Evolutionary conservation across 2,113 vertebrate species (phyloP), one percentile per base, ranked within the genome.

Genomic region (Micronycteris hirsuta): DNA sequence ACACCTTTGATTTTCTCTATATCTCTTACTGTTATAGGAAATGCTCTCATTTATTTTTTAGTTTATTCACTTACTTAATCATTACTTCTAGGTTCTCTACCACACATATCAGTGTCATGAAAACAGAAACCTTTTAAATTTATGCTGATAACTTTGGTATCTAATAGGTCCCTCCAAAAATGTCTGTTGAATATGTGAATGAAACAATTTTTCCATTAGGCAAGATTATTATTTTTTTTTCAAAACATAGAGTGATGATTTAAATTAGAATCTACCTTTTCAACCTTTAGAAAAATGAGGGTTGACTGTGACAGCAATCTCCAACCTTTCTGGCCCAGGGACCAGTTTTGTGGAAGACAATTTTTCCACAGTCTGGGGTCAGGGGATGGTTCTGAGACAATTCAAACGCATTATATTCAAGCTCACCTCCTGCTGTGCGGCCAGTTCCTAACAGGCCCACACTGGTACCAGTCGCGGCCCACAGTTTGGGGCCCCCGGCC

Each of bases 161-260:
- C 9, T 20, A 36, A 15, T 19, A 31, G n/a, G 28, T 36, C 24
- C 28, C 7, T 77, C 68, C 58, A 52, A 7, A 76, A 87, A 38
- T 63, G 87, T 28, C 82, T 54, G 22, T 13, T 81, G 28, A 74
- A 67, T 61, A 68, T 24, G 14, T 20, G n/a, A 49, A 43, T 13
- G 41, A 67, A 68, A 8, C 49, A 86, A 43, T 84, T 81, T 52
- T 96, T 33, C 47, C 67, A 45, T 24, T 5, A 49, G 45, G 33
- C 61, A 77, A 49, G 96, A 93, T 85, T 96, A 54, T 97, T 19
- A 6, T 19, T 54, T 93, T 93, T 38, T 95, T 97, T 94, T 95
- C 49, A 97, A 97, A 98, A 71, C 92, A 94, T 38, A 95, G 74
- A 19, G 61, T 98, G 97, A 98, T 97, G 94, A 86, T 98, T 99